Conservation (phyloP, 2,797 vertebrate genomes). For the Pseudochirops cupreus region DNA sequence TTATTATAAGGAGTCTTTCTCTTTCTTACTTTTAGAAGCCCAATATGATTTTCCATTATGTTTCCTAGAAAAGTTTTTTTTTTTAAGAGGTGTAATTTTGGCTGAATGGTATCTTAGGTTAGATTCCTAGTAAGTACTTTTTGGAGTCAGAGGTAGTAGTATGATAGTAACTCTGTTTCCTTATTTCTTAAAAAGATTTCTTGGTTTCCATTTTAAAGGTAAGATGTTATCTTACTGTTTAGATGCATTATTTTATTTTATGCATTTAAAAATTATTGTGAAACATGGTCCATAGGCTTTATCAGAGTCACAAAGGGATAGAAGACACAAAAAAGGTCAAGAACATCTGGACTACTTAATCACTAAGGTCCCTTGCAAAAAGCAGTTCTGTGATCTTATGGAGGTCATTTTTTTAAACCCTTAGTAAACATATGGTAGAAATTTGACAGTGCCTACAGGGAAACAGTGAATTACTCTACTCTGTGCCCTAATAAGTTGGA, state of each 20-base stretch:
- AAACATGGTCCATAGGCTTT: not conserved
- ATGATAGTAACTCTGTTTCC: constrained; percentile 32
- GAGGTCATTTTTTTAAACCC: not conserved
- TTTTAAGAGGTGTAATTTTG: no score
- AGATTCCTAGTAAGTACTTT: no score
- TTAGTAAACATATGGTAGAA: not conserved
- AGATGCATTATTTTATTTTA: not conserved
- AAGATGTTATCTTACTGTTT: constrained; percentile 31
- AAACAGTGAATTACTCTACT: not conserved
- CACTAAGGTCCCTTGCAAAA: not conserved
- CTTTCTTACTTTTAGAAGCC: not conserved
- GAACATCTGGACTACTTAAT: not conserved
- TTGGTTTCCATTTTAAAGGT: constrained; percentile 58
- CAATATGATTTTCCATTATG: not conserved
- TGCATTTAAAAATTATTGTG: no score
- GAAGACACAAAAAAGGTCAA: not conserved
- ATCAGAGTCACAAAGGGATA: not conserved
- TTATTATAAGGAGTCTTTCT: constrained; percentile 27
- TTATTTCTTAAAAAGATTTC: constrained; percentile 32
- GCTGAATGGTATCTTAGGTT: no score
- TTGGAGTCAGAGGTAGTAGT: no score
- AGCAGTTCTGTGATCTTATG: not conserved
- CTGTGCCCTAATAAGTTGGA: not conserved
- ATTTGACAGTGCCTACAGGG: not conserved
- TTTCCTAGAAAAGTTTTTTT: not conserved